Evolutionary conservation across 2,888 invertebrate species (phyloP), one percentile per base, ranked within the genome.

Genomic region (Pristionchus entomophagus): DNA sequence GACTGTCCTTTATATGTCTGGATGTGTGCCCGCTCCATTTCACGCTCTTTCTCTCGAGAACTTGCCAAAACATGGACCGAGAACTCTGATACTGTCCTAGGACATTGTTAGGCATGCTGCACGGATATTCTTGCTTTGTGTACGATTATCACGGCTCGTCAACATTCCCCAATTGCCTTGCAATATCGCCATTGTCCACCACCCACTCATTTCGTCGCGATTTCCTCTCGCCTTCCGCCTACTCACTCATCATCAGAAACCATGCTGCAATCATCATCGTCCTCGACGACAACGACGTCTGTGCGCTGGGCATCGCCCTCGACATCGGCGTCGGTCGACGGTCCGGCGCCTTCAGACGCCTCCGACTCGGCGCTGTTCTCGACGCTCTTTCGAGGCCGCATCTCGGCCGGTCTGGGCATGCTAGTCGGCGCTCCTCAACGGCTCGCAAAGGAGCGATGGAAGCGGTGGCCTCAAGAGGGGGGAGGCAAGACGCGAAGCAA

Each of bases 341-440:
- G 12, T n/a, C 0, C 41, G 0, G 17, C 69, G 8, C 38, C 38
- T 2, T 19, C 73, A 0, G 73, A 45, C 41, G 1, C 26, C n/a
- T 26, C 73, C 41, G 73, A 73, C n/a, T 38, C 73, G 26, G 73
- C 73, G 10, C 73, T 73, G 12, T 73, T 73, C 73, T 73, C 73
- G 6, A 32, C 41, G 10, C 41, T 73, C 17, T 73, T 73, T 17
- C 41, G 73, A 2, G 73, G 73, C 4, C 29, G 32, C 14, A 32
- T 73, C 73, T 41, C 41, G 4, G n/a, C 38, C 2, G 73, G 73
- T 0, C 19, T 73, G 41, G 38, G 41, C 2, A 22, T 41, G 73
- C 73, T 73, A 4, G 38, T 73, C 4, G 26, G 12, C 0, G 73
- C 73, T 6, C 73, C 73, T 8, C n/a, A 41, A 26, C 0, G 41